Conservation (phyloP, 2,797 vertebrate species). For the Cynodonichthys magdalenae region DNA sequence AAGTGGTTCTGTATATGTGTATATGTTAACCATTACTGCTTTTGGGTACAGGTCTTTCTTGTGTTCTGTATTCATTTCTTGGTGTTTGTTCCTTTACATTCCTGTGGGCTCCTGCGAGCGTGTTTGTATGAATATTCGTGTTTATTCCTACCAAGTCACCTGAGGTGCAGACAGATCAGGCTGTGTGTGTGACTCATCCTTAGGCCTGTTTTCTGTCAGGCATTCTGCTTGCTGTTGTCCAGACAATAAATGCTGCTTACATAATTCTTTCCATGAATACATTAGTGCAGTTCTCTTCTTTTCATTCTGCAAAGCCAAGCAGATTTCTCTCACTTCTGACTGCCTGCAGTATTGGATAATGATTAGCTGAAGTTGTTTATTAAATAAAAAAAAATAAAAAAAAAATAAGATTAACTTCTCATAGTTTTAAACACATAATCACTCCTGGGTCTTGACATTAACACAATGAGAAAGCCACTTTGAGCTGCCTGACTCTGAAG, state of each 20-base stretch:
- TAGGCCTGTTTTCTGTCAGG: slow-evolving; percentile 47
- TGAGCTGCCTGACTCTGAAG: slow-evolving; percentile 40
- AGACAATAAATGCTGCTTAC: slow-evolving; percentile 50
- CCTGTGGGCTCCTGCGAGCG: slow-evolving; percentile 8
- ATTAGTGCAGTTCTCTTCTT: slow-evolving; percentile 43
- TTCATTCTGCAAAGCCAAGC: slow-evolving; percentile 43
- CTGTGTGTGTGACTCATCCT: slow-evolving; percentile 48
- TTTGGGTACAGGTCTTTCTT: slow-evolving; percentile 6
- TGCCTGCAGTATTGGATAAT: slow-evolving; percentile 44
- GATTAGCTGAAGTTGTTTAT: slow-evolving; percentile 42
- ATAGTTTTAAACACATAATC: slow-evolving; percentile 9
- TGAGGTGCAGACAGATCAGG: slow-evolving; percentile 53
- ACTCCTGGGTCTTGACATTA: slow-evolving; percentile 13
- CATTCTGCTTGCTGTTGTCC: slow-evolving; percentile 42
- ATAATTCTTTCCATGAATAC: slow-evolving; percentile 63
- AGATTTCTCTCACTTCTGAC: slow-evolving; percentile 21
- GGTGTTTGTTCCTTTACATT: slow-evolving; percentile 20
- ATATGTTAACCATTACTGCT: neutral
- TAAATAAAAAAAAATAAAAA: slow-evolving; percentile 21
- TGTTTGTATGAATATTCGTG: slow-evolving; percentile 17
- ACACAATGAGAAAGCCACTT: slow-evolving; percentile 18
- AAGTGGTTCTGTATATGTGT: neutral
- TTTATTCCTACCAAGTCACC: slow-evolving; percentile 46
- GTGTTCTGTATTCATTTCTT: slow-evolving; percentile 12
- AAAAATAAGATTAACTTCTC: slow-evolving; percentile 40